phyloP scores from a whole-genome alignment of 2,888 invertebrate genomes.

The Thera obeliscata region DNA sequence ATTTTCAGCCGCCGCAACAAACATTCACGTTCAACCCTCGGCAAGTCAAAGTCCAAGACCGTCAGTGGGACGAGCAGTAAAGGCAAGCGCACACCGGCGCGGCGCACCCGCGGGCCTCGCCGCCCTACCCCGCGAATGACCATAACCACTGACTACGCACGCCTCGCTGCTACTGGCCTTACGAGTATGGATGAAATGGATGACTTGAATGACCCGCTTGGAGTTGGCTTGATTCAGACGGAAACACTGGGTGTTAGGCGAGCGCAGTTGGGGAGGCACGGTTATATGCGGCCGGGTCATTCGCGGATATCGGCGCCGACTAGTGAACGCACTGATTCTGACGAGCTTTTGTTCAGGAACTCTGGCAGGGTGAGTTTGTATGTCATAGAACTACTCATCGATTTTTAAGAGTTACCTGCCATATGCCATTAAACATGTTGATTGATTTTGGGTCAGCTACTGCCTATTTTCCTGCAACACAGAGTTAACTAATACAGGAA shows the following conservation, averaged over 20 bases:
- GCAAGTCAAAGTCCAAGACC: conserved; percentile 53
- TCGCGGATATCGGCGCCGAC: conserved; percentile 68
- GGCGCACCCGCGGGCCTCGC: conserved; percentile 52
- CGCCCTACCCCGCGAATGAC: conserved; percentile 41
- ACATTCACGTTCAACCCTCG: conserved; percentile 56
- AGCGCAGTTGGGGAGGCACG: conserved; percentile 6
- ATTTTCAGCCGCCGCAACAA: conserved; percentile 62
- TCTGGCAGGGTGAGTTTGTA: conserved; percentile 5
- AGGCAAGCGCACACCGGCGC: conserved; percentile 53
- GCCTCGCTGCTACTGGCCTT: conserved; percentile 32
- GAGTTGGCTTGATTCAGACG: conserved; percentile 9
- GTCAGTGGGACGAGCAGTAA: conserved; percentile 45
- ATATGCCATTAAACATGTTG: too few species aligned
- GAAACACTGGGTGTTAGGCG: conserved; percentile 3
- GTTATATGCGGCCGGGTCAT: conserved; percentile 30
- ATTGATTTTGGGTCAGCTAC: too few species aligned
- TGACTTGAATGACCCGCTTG: conserved; percentile 22
- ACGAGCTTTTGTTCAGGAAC: conserved; percentile 63
- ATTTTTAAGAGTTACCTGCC: too few species aligned
- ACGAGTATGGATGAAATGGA: neutral
- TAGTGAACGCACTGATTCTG: conserved; percentile 75
- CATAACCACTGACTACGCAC: conserved; percentile 26
- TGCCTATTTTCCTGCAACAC: too few species aligned
- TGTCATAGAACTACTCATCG: too few species aligned
- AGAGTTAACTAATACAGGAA: too few species aligned